A percentile compares a stretch with the other conserved stretches of the same genome.
Evolutionary conservation across 1,140 invertebrate genomes (phyloP).

Genomic region (Chelonus insularis): DNA sequence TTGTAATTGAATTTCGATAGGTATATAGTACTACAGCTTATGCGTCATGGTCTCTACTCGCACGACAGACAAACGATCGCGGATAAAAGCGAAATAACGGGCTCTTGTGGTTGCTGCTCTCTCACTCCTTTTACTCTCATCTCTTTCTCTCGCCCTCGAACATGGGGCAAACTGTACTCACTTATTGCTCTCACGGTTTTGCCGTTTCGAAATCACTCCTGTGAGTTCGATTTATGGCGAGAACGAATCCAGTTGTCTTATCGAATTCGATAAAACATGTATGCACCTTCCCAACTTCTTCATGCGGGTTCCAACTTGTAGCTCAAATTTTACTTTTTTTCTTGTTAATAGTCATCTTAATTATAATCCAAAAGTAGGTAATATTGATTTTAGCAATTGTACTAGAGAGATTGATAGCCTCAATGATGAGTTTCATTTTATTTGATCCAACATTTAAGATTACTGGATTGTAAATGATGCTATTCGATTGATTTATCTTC

Average conservation of each 20-base stretch:
- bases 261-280: conserved; percentile 25
- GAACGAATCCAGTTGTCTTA: conserved; percentile 28
- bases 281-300: background rate
- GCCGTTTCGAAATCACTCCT: conserved; percentile 24
- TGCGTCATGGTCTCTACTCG: conserved; percentile 21
- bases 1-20: conserved; percentile 28
- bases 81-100: conserved; percentile 25
- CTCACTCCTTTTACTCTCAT: background rate
- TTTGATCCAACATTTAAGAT: no score
- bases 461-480: no score
- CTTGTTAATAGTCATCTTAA: background rate
- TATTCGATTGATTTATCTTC: no score
- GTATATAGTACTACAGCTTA: conserved; percentile 6
- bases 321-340: background rate
- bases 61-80: conserved; percentile 19
- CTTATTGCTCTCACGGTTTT: conserved; percentile 26
- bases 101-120: background rate
- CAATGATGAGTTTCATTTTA: no score
- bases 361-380: no score
- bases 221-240: conserved; percentile 22
- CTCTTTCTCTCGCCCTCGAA: conserved; percentile 8
- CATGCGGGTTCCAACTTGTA: background rate
- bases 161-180: conserved; percentile 7
- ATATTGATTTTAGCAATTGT: no score
- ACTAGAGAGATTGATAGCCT: no score